A percentile compares a stretch with the other conserved stretches of the same genome.
phyloP scores from a whole-genome alignment of 2,113 vertebrate species.

The Varanus komodoensis region DNA sequence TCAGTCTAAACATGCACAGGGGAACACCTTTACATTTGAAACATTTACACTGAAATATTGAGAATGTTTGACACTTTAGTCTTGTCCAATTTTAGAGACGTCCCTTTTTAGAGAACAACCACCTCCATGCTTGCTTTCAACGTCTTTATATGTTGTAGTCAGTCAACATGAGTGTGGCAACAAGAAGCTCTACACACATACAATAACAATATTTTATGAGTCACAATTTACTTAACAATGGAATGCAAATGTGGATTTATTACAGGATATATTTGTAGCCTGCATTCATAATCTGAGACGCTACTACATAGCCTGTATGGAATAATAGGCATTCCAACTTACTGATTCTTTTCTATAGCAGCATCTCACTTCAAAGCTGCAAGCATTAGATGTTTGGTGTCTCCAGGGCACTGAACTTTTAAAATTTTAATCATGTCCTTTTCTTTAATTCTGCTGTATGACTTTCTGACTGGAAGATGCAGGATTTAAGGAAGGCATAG shows the following conservation, averaged over 20 bases:
- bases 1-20: no score
- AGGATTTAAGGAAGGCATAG: slow-evolving; percentile 23
- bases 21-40: no score
- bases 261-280: background rate
- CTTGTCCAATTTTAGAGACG: background rate
- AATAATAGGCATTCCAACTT: background rate
- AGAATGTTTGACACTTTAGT: accelerated
- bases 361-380: slow-evolving; percentile 45
- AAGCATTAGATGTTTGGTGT: slow-evolving; percentile 44
- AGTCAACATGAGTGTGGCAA: background rate
- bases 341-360: background rate
- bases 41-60: no score
- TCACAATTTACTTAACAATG: background rate
- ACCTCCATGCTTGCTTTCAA: background rate
- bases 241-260: background rate
- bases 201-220: background rate
- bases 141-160: background rate
- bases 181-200: background rate
- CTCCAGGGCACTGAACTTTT: slow-evolving; percentile 24
- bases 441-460: slow-evolving; percentile 16
- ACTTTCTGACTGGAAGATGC: slow-evolving; percentile 28
- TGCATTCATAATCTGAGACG: background rate
- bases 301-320: background rate
- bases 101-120: background rate
- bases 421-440: slow-evolving; percentile 24